Evolutionary conservation across 2,888 invertebrate genomes (phyloP).

Genomic region (Thecocarcelia acutangulata): DNA sequence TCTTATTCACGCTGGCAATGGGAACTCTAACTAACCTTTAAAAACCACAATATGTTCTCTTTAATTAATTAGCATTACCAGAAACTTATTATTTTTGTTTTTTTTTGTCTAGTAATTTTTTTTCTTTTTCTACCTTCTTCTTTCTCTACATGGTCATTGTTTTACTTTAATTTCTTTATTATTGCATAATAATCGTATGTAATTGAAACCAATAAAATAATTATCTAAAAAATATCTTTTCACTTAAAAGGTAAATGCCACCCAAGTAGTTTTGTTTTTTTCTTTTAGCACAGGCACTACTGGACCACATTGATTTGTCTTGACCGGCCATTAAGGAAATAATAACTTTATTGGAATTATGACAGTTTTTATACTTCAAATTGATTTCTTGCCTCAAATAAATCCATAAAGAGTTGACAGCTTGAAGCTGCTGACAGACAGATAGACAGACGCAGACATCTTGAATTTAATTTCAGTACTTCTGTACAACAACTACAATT

Average conservation of each 20-base stretch:
- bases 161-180: too few species aligned
- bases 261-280: slow-evolving; percentile 6
- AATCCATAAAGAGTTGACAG: slow-evolving; percentile 1
- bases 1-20: too few species aligned
- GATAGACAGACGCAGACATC: background rate
- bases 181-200: slow-evolving; percentile 24
- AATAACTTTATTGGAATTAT: slow-evolving; percentile 51
- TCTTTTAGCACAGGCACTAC: background rate
- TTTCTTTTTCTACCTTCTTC: too few species aligned
- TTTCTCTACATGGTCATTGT: too few species aligned
- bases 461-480: background rate
- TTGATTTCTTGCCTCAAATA: background rate
- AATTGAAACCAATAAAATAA: slow-evolving; percentile 2
- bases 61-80: too few species aligned
- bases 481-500: background rate
- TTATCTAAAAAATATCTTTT: background rate
- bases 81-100: too few species aligned
- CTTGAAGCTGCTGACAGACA: background rate
- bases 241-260: slow-evolving; percentile 25
- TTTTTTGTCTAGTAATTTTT: too few species aligned
- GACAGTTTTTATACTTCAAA: background rate
- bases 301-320: slow-evolving; percentile 12
- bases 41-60: too few species aligned
- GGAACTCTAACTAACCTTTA: too few species aligned
- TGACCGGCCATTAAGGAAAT: slow-evolving; percentile 20